Conservation (phyloP, 2,888 invertebrate species). For the Plutella xylostella region DNA sequence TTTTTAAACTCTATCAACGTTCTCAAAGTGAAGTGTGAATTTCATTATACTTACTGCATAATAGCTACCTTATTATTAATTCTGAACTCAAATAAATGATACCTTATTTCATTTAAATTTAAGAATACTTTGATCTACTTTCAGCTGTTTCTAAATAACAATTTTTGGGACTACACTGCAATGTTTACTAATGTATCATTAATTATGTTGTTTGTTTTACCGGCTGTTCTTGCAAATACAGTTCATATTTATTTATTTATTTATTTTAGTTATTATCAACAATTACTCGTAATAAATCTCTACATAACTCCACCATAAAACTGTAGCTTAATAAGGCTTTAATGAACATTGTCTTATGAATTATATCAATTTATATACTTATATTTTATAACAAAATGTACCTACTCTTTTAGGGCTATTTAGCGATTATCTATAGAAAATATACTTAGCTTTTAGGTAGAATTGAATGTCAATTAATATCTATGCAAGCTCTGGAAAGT, state of each 20-base stretch:
- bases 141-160: no score
- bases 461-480: slow-evolving; percentile 1
- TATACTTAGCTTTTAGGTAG: not conserved
- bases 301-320: slow-evolving; percentile 28
- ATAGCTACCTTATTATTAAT: no score
- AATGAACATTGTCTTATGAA: slow-evolving; percentile 66
- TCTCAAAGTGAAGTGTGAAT: no score
- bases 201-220: not conserved
- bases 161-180: no score
- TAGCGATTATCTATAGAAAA: slow-evolving; percentile 1
- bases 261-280: not conserved
- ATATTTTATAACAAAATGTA: slow-evolving; percentile 36
- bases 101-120: no score
- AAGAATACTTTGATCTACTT: no score
- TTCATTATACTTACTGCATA: no score
- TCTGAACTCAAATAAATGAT: no score
- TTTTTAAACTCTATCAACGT: no score
- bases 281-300: not conserved
- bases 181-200: no score
- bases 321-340: slow-evolving; percentile 62
- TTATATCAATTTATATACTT: slow-evolving; percentile 50
- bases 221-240: not conserved
- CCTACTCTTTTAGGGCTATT: slow-evolving; percentile 4
- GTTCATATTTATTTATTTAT: not conserved
- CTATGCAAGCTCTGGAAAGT: no score